phyloP scores from a whole-genome alignment of 30 jellyfish, hydroid and myxozoan genomes.

The Phacellophora camtschatica region DNA sequence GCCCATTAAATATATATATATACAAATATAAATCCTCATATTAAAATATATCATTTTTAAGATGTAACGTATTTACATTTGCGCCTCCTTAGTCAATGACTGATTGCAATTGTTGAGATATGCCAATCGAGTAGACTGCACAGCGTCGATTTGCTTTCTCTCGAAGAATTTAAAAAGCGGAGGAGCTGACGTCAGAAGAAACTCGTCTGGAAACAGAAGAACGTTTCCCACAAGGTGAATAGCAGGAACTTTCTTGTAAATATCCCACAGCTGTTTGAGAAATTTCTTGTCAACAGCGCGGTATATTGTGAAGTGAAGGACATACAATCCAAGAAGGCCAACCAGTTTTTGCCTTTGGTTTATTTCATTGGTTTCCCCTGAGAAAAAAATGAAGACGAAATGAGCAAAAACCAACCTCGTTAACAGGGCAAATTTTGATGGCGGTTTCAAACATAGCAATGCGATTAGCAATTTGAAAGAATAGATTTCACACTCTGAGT shows the following conservation, averaged over 20 bases:
- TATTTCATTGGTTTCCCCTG: conserved; percentile 73
- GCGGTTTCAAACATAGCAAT: too few relatives aligned
- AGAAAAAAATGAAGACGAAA: not conserved
- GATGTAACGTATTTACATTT: conserved; percentile 4
- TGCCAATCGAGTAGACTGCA: conserved; percentile 51
- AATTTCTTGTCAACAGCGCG: conserved; percentile 85
- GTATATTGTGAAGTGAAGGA: conserved; percentile 78
- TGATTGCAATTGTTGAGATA: conserved; percentile 72
- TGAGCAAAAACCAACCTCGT: too few relatives aligned
- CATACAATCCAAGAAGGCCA: conserved; percentile 79
- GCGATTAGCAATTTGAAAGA: too few relatives aligned
- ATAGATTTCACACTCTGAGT: too few relatives aligned
- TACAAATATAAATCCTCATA: too few relatives aligned
- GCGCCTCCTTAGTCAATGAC: conserved; percentile 78
- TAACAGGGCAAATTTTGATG: too few relatives aligned
- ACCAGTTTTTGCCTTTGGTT: conserved; percentile 61
- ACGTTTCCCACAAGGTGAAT: conserved; percentile 86
- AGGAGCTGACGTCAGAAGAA: conserved; percentile 72
- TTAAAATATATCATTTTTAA: too few relatives aligned
- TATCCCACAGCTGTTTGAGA: conserved; percentile 81
- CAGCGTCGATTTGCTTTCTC: conserved; percentile 79
- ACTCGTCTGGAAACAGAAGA: conserved; percentile 85
- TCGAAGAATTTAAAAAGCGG: conserved; percentile 69
- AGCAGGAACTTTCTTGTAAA: conserved; percentile 90
- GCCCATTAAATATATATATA: too few relatives aligned